A percentile compares a stretch with the other conserved stretches of the same genome.
These are phyloP conservation scores for Zaprionus vittiger DNA, from an alignment of 1,140 invertebrate genomes.

Conservation along the genomic window DNA sequence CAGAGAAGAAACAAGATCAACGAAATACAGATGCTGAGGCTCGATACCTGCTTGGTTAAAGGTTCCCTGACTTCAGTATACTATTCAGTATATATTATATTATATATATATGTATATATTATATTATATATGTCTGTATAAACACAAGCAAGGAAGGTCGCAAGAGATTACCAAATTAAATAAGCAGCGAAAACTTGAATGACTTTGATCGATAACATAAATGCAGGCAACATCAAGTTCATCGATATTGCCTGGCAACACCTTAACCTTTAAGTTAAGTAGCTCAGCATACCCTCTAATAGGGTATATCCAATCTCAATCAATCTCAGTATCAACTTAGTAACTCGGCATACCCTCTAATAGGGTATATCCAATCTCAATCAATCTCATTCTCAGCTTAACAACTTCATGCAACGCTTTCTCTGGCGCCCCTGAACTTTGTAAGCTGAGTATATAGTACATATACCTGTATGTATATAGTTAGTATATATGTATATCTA, in stretches of 20 bases:
- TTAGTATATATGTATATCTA: not conserved
- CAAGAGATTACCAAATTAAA: not conserved
- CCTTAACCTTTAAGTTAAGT: too few species aligned
- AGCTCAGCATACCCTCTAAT: not conserved
- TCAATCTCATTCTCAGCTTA: not conserved
- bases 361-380: not conserved
- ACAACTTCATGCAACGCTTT: not conserved
- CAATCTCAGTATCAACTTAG: not conserved
- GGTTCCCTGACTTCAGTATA: too few species aligned
- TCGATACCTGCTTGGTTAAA: too few species aligned
- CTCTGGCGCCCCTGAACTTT: conserved; percentile 17
- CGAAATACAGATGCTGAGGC: too few species aligned
- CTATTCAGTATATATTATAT: too few species aligned
- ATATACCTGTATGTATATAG: not conserved
- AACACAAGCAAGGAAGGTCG: not conserved
- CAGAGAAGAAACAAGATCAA: not conserved
- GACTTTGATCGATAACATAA: not conserved
- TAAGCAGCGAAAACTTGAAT: not conserved
- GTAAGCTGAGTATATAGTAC: not conserved
- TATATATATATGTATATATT: too few species aligned
- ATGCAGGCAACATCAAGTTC: too few species aligned
- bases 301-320: not conserved
- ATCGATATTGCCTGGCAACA: too few species aligned
- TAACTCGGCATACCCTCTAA: not conserved
- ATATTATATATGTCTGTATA: too few species aligned